Evolutionary conservation across 2,888 invertebrate genomes (phyloP), one percentile per base, ranked within the genome.

Genomic region (Seira ritae): DNA sequence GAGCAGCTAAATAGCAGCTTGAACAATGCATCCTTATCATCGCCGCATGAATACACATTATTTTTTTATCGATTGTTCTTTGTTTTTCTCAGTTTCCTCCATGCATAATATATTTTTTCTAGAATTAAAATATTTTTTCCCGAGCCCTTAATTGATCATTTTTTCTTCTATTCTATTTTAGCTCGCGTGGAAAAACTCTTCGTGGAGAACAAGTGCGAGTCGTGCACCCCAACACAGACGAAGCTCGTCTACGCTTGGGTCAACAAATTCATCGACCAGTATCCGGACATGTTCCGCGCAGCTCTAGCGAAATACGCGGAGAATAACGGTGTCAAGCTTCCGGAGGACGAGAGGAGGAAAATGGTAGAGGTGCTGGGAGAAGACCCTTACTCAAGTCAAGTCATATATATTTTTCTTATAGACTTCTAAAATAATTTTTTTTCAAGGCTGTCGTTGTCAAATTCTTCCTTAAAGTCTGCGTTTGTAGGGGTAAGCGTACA

Each of bases 251-350:
- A 84, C 50, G 46, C 71, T 12, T 86, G 85, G 85, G 76, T 81
- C 69, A 71, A 80, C 50, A 73, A 69, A n/a, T 85, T 85, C 73
- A 70, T 80, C 20, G 74, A 83, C 17, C 24, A 73, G n/a, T 37
- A 84, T n/a, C 85, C 85, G 1, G 80, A 80, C 4, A 23, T 85
- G 50, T 85, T 85, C 66, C 65, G 85, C 60, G 85, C 85, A 12
- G 85, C 84, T 8, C 12, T 86, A 17, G 85, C 85, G 17, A 86
- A 86, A 79, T 86, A 86, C 23, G 81, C 84, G n/a, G 85, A 86
- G 73, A 86, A 84, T 20, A 50, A 79, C 17, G 86, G 86, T 20
- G 79, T 86, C 15, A 69, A 76, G 6, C 42, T 86, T 1, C 82
- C 81, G 22, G 71, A 75, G 62, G 82, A 86, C 46, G 86, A 86